These are phyloP conservation scores for Chesias legatella DNA, from an alignment of 2,888 invertebrate genomes.

Conservation along the genomic window DNA sequence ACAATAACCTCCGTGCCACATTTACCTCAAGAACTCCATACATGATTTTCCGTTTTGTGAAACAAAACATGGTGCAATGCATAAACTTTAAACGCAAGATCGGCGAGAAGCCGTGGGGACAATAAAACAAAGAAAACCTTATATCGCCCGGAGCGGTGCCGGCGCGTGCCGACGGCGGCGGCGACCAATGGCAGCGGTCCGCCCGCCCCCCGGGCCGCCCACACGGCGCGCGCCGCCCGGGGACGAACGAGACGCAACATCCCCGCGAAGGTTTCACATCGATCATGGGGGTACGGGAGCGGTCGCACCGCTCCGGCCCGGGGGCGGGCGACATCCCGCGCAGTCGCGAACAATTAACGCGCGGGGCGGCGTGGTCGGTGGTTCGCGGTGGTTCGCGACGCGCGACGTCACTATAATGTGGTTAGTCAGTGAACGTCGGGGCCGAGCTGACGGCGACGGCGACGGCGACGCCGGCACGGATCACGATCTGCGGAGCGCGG, in stretches of 20 bases:
- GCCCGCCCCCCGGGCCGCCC: constrained; percentile 49
- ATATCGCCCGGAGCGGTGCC: constrained; percentile 63
- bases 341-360: constrained; percentile 77
- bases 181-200: constrained; percentile 39
- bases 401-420: constrained; percentile 81
- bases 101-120: constrained; percentile 77
- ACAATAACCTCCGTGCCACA: constrained; percentile 53
- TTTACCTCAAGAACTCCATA: constrained; percentile 73
- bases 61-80: constrained; percentile 79
- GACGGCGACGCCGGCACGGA: constrained; percentile 70
- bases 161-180: constrained; percentile 35
- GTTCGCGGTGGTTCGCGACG: constrained; percentile 60
- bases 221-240: constrained; percentile 35
- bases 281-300: constrained; percentile 69
- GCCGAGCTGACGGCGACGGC: constrained; percentile 79
- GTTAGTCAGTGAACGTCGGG: constrained; percentile 84
- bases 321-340: constrained; percentile 68
- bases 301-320: constrained; percentile 66
- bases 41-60: constrained; percentile 74
- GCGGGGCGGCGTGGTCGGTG: constrained; percentile 67
- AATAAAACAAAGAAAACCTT: constrained; percentile 78
- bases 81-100: constrained; percentile 79
- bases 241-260: constrained; percentile 71
- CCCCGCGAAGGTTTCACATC: constrained; percentile 69
- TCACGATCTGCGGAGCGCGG: constrained; percentile 63